Evolutionary conservation across 2,888 invertebrate species (phyloP), one percentile per base, ranked within the genome.

Genomic region (Stratiomys singularior): DNA sequence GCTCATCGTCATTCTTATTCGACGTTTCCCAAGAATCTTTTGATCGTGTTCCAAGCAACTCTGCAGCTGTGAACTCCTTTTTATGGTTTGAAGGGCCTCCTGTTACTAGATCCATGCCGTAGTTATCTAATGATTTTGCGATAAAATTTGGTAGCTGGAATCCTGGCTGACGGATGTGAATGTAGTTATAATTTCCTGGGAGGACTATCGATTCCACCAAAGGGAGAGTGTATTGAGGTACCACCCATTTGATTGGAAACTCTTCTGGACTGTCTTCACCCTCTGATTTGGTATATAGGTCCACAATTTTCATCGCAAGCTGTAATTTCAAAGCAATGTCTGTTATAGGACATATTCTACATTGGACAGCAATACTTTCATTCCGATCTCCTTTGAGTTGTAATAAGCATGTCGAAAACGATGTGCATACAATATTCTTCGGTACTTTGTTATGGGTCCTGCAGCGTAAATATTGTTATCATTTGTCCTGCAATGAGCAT

Each of bases 401-500:
- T 88, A 92, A 82, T 90, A 87, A n/a, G 86, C 84, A 80, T 93
- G 92, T 15, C 87, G 83, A 79, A 86, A 85, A 15, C 86, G 83
- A 0, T 88, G 86, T 0, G 91, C 90, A 82, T 89, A 88, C 81
- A 91, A 89, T n/a, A 88, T 88, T 11, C 90, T 86, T 0, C 91
- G 90, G 83, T 93, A 93, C 79, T 90, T 89, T 1, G 91, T 90
- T 76, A 91, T 86, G 0, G 91, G 88, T 0, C 93, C 93, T 1
- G 92, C 93, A 0, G 90, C 93, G 82, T 88, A 92, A 76, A 94
- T 90, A 77, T 85, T 84, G 0, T 89, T 89, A 83, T 93, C 93
- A 83, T 91, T 92, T 0, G 93, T 93, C 64, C 89, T 87, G 81
- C 90, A 92, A 69, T 88, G 85, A 0, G 88, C 87, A 76, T 91